Base-by-base conservation (phyloP, 1,140 invertebrate genomes). In the Lycorma delicatula region DNA sequence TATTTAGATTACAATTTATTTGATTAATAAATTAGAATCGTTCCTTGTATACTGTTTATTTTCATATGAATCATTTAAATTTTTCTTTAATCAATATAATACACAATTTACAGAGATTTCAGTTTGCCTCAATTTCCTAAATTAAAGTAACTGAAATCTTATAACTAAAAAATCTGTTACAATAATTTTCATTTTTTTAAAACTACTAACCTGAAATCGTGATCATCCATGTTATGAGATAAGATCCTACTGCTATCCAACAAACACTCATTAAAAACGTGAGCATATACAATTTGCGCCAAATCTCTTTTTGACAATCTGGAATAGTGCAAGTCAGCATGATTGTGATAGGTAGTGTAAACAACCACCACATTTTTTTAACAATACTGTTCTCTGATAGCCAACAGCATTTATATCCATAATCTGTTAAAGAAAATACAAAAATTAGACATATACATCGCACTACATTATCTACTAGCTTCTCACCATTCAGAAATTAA, bases 311-410 rank as follows among this genome's bases (percentile, higher is more conserved):
- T 26, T 83, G 75, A 66, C 87, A 88, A 70, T 91, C 85, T 0
- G 91, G 90, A 46, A 91, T 82, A 0, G 88, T 89, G 2, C 84
- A 53, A 65, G 79, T 82, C 4, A 93, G 75, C 3, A 84, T 11
- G 28, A 88, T 68, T 25, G 80, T 83, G 38, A 87, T 83, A 0
- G 87, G 87, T 82, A 84, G 88, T 0, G 81, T 84, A 4, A 60
- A 12, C 9, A 63, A 22, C 55, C 51, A 61, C 22, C 36, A 18
- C 16, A 31, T 53, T 46, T 54, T 54, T 3, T 50, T 36, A 1
- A 11, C 11, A 20, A 55, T 5, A 46, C n/a, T 27, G 20, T 26
- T 46, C 34, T 34, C 38, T 25, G 53, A 55, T 11, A 34, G 38
- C 53, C 53, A 55, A 38, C 53, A 44, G 41, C 41, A 44, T 3